phyloP scores from a whole-genome alignment of 2,888 invertebrate species.

The Kuschelorhynchus macadamiae region DNA sequence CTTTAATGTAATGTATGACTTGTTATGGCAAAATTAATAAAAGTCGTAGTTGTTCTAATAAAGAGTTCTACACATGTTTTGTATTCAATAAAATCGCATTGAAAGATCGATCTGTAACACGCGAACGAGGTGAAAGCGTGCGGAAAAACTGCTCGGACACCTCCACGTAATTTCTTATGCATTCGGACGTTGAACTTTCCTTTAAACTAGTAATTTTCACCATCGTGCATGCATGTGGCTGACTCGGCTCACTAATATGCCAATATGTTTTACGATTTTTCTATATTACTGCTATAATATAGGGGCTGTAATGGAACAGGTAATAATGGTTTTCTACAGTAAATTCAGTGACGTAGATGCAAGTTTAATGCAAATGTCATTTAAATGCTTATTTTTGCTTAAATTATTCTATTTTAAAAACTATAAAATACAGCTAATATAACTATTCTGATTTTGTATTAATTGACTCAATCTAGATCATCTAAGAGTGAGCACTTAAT shows the following conservation, averaged over 20 bases:
- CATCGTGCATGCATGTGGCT: constrained; percentile 25
- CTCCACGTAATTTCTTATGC: constrained; percentile 44
- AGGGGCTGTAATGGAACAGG: constrained; percentile 15
- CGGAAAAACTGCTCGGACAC: constrained; percentile 42
- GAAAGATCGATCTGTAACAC: constrained; percentile 13
- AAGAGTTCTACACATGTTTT: not conserved
- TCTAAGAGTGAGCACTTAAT: no score
- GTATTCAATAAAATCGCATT: not conserved
- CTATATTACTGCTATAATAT: not conserved
- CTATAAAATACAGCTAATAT: no score
- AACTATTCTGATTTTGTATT: no score
- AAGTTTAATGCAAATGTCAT: not conserved
- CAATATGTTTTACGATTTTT: constrained; percentile 14
- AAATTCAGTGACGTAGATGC: not conserved
- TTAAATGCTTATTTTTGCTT: no score
- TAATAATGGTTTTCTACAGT: constrained; percentile 1
- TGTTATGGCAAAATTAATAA: no score
- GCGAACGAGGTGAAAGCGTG: constrained; percentile 38
- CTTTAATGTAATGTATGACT: no score
- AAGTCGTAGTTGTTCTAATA: no score
- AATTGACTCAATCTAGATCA: no score
- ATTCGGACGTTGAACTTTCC: constrained; percentile 45
- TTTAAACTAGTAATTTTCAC: constrained; percentile 42
- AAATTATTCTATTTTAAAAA: no score
- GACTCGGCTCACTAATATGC: constrained; percentile 13